Conservation (phyloP, 2,113 vertebrate species). For the Aegotheles bennettii region DNA sequence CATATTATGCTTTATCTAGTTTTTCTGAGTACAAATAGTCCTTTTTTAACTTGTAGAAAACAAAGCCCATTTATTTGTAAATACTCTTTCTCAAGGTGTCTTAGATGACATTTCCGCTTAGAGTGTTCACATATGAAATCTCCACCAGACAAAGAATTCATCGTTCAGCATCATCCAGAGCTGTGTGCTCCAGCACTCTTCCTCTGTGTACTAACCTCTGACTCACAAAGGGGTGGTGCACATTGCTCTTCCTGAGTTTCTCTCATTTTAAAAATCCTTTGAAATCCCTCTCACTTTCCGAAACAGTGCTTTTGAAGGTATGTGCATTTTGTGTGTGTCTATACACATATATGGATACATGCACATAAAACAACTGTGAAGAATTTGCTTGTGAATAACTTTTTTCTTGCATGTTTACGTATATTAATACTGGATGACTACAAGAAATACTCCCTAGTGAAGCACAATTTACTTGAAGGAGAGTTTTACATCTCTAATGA, state of each 20-base stretch:
- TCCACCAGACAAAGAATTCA: not conserved
- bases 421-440: not conserved
- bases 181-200: not conserved
- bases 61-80: not conserved
- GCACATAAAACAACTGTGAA: not conserved
- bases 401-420: not conserved
- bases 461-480: not conserved
- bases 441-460: not conserved
- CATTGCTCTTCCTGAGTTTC: not conserved
- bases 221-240: not conserved
- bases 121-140: not conserved
- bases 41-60: not conserved
- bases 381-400: not conserved
- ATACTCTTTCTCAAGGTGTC: not conserved
- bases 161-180: not conserved
- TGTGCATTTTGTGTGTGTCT: not conserved
- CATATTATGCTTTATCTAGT: not conserved
- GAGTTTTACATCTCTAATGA: not conserved
- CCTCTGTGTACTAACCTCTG: not conserved
- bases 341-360: not conserved
- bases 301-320: not conserved
- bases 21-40: not conserved
- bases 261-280: not conserved
- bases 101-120: not conserved
- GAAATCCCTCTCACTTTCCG: not conserved